Evolutionary conservation across 2,797 vertebrate species (phyloP), one percentile per base, ranked within the genome.

Genomic region (Cynodonichthys magdalenae): DNA sequence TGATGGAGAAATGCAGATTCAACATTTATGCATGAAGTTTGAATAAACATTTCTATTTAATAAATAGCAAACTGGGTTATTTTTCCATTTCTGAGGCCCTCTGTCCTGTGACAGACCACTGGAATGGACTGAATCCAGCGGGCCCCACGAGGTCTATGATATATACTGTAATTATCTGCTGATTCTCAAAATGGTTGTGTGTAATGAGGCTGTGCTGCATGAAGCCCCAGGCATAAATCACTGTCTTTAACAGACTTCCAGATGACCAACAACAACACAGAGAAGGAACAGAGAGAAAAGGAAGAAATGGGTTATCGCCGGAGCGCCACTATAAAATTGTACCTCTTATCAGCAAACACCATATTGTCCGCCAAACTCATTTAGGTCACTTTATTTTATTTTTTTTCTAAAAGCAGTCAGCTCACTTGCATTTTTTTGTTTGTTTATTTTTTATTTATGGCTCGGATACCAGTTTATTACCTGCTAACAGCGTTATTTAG

Each of bases 151-250:
- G 86, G 88, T 91, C 82, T 83, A 90, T 92, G 92, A 93, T 94
- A 88, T 93, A 93, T 93, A 91, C 90, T 82, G 90, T 92, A 93
- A 94, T 94, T 93, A 94, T 94, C 90, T 92, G 88, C 91, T 92
- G 93, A 94, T 94, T 93, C 91, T 90, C 89, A 93, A 92, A 94
- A 94, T 93, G 91, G 89, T 90, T 78, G 79, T 86, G 85, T 90
- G 91, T 93, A 94, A 94, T 93, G 93, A 93, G 92, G 87, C 93
- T 91, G 83, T 84, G 87, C 90, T 72, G 84, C 86, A 77, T 83
- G 80, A 85, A 87, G 86, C 87, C 79, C 76, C 60, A 67, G 80
- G 86, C 90, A 92, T 94, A 89, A 89, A 94, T 94, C 92, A 93
- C 91, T 93, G 91, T 93, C 91, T 91, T 90, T 84, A 87, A 86